phyloP scores from a whole-genome alignment of 2,797 vertebrate species.

The Channa striata region DNA sequence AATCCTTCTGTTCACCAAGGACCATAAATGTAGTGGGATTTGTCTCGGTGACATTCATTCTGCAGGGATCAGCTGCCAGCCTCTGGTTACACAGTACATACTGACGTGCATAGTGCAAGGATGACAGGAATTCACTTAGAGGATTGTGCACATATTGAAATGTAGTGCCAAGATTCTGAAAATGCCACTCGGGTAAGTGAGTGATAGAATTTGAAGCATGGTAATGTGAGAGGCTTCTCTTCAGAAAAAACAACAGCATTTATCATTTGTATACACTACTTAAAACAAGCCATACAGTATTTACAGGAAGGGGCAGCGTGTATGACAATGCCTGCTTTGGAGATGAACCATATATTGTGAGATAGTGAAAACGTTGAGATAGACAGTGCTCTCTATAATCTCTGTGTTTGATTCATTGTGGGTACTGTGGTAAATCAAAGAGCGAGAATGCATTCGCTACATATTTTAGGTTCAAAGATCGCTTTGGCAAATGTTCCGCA shows the following conservation, averaged over 20 bases:
- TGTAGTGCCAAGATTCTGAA: conserved; percentile 41
- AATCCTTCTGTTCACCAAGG: conserved; percentile 50
- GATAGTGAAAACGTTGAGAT: background rate
- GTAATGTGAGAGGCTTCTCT: conserved; percentile 36
- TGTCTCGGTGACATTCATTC: conserved; percentile 49
- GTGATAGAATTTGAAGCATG: conserved; percentile 35
- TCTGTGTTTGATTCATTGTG: background rate
- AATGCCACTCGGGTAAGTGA: conserved; percentile 38
- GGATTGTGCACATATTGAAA: conserved; percentile 48
- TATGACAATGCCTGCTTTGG: background rate
- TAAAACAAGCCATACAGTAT: conserved; percentile 7
- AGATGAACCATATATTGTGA: background rate
- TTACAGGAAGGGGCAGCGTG: conserved; percentile 5
- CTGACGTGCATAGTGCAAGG: conserved; percentile 45
- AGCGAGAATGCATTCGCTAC: background rate
- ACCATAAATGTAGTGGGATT: conserved; percentile 55
- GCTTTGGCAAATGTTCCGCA: background rate
- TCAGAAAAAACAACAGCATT: conserved; percentile 17
- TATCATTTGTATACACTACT: background rate
- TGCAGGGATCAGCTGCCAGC: conserved; percentile 53
- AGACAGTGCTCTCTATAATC: background rate
- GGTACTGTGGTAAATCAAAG: conserved; percentile 1
- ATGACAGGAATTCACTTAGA: conserved; percentile 58
- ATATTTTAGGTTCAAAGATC: conserved; percentile 8
- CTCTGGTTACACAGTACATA: conserved; percentile 47